phyloP scores from a whole-genome alignment of 2,113 vertebrate genomes.

The Bubo scandiacus region DNA sequence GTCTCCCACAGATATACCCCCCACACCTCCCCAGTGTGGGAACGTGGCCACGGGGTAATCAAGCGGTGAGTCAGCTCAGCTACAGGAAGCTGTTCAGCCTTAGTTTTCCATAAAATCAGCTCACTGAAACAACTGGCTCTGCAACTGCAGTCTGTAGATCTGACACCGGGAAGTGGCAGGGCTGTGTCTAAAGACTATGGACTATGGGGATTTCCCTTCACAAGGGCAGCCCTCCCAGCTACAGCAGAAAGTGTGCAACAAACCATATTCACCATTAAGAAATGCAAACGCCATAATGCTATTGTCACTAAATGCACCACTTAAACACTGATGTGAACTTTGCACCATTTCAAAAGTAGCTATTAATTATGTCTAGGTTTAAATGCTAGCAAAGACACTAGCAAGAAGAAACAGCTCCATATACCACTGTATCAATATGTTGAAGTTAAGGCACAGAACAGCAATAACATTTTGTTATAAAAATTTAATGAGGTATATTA shows the following conservation, averaged over 20 bases:
- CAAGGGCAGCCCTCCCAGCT: not conserved
- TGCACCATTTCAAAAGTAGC: not conserved
- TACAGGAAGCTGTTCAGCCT: not conserved
- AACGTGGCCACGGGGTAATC: not conserved
- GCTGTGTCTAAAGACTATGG: not conserved
- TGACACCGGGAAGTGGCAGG: not conserved
- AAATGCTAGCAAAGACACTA: not conserved
- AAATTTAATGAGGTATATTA: not conserved
- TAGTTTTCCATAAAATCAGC: not conserved
- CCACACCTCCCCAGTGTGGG: not conserved
- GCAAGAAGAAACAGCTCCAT: not conserved
- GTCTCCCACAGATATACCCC: not conserved
- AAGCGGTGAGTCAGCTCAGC: not conserved
- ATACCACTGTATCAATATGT: not conserved
- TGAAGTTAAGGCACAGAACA: not conserved
- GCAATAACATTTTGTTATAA: not conserved
- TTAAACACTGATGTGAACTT: not conserved
- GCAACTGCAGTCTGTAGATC: not conserved
- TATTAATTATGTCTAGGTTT: not conserved
- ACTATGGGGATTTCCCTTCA: fast-evolving
- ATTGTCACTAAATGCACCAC: not conserved
- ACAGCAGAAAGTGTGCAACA: not conserved
- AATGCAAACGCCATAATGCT: not conserved
- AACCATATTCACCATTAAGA: not conserved
- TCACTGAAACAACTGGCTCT: not conserved